Percentiles rank a stretch among this genome's conserved stretches.
phyloP scores from a whole-genome alignment of 2,797 vertebrate genomes.

The Helicolenus hilgendorfi region DNA sequence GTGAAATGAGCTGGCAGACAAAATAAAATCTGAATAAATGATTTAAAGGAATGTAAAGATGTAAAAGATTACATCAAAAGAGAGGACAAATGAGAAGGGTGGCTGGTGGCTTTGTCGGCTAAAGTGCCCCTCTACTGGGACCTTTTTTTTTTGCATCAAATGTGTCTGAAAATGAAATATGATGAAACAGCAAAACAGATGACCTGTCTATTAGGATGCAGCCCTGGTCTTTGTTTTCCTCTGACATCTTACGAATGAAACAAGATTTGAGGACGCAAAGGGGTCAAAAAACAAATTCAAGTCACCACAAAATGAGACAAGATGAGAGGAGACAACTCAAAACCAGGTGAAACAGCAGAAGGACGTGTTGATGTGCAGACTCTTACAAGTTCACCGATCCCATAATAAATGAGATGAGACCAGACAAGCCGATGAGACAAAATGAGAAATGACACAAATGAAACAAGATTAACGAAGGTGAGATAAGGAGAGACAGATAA shows the following conservation, averaged over 20 bases:
- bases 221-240: neutral
- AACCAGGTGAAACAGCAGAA: constrained; percentile 4
- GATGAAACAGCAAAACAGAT: neutral
- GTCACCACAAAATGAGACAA: neutral
- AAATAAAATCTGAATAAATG: neutral
- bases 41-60: neutral
- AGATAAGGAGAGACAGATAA: constrained; percentile 39
- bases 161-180: neutral
- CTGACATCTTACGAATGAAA: neutral
- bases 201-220: neutral
- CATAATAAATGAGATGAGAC: neutral
- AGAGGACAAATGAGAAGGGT: neutral
- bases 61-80: neutral
- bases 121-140: neutral
- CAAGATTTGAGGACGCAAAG: neutral
- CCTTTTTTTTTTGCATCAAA: neutral
- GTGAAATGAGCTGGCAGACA: neutral
- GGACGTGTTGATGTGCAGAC: neutral
- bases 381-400: neutral
- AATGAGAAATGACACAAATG: constrained; percentile 10
- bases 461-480: constrained; percentile 28
- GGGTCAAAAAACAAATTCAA: neutral
- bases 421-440: neutral
- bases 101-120: neutral
- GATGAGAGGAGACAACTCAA: constrained; percentile 1